Base-by-base conservation (phyloP, 2,888 invertebrate genomes). In the Hedychridium roseum region DNA sequence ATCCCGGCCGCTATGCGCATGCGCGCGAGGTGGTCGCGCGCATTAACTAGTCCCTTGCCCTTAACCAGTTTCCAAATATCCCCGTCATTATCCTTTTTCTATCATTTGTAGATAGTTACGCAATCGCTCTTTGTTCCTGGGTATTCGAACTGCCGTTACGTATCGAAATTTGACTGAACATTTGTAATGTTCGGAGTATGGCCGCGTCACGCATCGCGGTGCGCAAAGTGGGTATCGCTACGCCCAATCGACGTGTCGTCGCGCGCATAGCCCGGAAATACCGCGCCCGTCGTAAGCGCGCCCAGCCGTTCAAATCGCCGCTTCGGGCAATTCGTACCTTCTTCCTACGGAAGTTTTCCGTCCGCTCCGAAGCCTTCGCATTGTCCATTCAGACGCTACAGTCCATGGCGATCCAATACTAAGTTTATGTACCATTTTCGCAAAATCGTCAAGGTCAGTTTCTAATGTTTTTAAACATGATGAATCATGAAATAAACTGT, bases 241-340 rank as follows among this genome's bases (percentile, higher is more conserved):
- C 66, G 61, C 70, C 63, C n/a, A 55, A 67, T 63, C 54, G 63
- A 64, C 60, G 60, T 58, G 61, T 61, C 56, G 68, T 50, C 57
- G 57, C 45, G 54, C 54, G 54, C 62, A 65, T 61, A 68, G 66
- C 58, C 71, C 76, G 76, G 76, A 76, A 76, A 73, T 71, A 76
- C 76, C 76, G 76, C 76, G 70, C 75, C 75, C 76, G 72, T 69
- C 34, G 46, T 37, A 23, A 64, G 64, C 71, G 69, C 72, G 71
- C 68, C 66, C 68, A 64, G 43, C 57, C 60, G 60, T 70, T 72
- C 63, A 66, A 72, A 72, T 70, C 45, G 55, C 38, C 46, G 47
- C 35, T 40, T 15, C 30, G 50, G 54, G 66, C 64, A 61, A 68
- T 63, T 64, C 54, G 27, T 37, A 47, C 57, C n/a, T n/a, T n/a